A percentile compares a stretch with the other conserved stretches of the same genome.
Evolutionary conservation across 35 echinoderm and acorn worm genomes (phyloP).

Genomic region (Acanthaster planci): DNA sequence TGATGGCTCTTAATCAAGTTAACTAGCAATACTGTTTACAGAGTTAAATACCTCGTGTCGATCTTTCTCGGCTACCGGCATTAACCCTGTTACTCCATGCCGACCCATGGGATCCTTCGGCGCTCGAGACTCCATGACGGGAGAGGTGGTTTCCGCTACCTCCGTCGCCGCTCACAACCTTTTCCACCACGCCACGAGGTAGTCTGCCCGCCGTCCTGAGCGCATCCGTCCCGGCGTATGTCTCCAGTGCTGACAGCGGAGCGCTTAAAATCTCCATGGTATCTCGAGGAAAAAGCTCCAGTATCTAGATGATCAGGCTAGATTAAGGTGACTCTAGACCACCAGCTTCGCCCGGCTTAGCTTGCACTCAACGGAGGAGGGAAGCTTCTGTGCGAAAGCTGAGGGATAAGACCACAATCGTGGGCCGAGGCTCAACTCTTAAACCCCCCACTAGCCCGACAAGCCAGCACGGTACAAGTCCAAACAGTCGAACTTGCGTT

Average conservation of each 20-base stretch:
- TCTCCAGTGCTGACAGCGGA: neutral
- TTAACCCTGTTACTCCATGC: neutral
- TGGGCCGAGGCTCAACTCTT: constrained; percentile 18
- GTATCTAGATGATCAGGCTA: constrained; percentile 16
- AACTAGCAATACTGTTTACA: too few species aligned
- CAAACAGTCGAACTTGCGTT: constrained; percentile 12
- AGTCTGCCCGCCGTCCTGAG: neutral
- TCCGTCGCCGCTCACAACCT: neutral
- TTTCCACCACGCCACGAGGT: neutral
- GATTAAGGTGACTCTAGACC: constrained; percentile 8
- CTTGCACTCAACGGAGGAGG: neutral
- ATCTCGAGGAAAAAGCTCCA: neutral
- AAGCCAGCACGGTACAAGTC: neutral
- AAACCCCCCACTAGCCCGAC: constrained; percentile 20
- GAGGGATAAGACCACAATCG: neutral
- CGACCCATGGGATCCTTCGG: constrained; percentile 5
- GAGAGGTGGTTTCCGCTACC: neutral
- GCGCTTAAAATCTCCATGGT: constrained; percentile 28
- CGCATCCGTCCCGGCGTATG: neutral
- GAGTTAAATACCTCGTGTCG: constrained; percentile 9
- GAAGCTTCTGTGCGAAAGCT: neutral
- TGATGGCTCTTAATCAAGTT: too few species aligned
- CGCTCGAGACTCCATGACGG: neutral
- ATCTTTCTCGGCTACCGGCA: neutral
- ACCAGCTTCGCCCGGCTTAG: constrained; percentile 23